Evolutionary conservation across 1,140 invertebrate genomes (phyloP).

Genomic region (Gryllus bimaculatus): DNA sequence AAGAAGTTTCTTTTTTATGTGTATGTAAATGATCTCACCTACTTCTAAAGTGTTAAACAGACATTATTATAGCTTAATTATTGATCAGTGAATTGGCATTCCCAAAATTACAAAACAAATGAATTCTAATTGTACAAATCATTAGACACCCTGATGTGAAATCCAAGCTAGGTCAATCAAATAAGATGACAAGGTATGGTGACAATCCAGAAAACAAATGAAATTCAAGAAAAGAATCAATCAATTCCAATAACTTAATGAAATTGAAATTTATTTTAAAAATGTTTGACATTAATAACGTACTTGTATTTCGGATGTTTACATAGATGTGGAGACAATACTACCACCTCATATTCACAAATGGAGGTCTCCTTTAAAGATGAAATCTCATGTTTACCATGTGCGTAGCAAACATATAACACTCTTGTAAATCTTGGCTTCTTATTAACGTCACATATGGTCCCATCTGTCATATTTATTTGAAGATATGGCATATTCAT

Average conservation of each 20-base stretch:
- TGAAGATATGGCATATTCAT: slow-evolving; percentile 74
- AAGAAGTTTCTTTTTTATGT: no score
- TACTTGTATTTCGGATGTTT: slow-evolving; percentile 53
- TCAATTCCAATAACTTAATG: no score
- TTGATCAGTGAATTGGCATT: background rate
- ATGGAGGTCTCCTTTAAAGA: slow-evolving; percentile 87
- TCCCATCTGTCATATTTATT: slow-evolving; percentile 65
- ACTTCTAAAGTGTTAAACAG: no score
- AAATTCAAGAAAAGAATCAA: no score
- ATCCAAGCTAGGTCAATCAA: no score
- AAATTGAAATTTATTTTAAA: no score
- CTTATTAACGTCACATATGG: slow-evolving; percentile 83
- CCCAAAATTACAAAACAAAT: background rate
- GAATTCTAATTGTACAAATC: no score
- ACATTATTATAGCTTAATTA: background rate
- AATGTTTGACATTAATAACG: background rate
- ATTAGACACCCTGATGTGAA: no score
- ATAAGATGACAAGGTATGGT: no score
- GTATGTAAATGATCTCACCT: no score
- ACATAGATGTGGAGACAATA: slow-evolving; percentile 77
- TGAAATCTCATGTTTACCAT: slow-evolving; percentile 84
- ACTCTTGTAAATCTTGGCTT: slow-evolving; percentile 70
- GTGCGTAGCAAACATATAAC: slow-evolving; percentile 73
- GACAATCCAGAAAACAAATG: no score
- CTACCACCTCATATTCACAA: slow-evolving; percentile 88